These are phyloP conservation scores for Solenodon paradoxus DNA, from an alignment of 2,113 vertebrate genomes.

Conservation along the genomic window DNA sequence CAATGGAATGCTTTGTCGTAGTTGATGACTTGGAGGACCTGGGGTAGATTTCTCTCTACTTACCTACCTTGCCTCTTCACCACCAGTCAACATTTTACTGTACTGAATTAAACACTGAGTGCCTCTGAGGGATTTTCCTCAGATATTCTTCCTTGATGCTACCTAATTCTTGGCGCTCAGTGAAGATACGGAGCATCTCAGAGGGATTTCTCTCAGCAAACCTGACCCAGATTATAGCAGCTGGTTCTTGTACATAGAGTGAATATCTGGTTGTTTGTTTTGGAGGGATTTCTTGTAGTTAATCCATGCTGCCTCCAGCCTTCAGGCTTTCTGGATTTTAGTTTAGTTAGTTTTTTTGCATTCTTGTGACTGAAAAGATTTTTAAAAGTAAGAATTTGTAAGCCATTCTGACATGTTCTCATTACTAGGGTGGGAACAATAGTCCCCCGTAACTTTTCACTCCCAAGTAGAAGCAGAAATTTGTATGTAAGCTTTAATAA, in stretches of 20 bases:
- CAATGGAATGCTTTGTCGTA: no score
- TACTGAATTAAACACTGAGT: not conserved
- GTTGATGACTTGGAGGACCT: not conserved
- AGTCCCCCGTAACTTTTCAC: not conserved
- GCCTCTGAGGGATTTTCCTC: not conserved
- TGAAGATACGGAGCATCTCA: not conserved
- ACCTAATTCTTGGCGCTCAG: not conserved
- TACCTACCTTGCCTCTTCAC: not conserved
- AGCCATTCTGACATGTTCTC: not conserved
- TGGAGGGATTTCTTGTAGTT: not conserved
- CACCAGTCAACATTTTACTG: not conserved
- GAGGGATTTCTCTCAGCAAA: not conserved
- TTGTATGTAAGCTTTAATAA: not conserved
- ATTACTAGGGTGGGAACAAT: not conserved
- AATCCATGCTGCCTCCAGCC: no score
- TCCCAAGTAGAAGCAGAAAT: not conserved
- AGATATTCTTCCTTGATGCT: not conserved
- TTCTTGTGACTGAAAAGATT: not conserved
- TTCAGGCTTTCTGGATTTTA: not conserved
- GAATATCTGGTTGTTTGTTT: not conserved
- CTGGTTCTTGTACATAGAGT: not conserved
- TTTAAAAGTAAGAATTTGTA: not conserved
- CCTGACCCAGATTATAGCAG: not conserved
- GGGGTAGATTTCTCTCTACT: not conserved
- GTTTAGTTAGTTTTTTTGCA: not conserved